These are phyloP conservation scores for Ploceus nigricollis DNA, from an alignment of 2,113 vertebrate species.

Conservation along the genomic window DNA sequence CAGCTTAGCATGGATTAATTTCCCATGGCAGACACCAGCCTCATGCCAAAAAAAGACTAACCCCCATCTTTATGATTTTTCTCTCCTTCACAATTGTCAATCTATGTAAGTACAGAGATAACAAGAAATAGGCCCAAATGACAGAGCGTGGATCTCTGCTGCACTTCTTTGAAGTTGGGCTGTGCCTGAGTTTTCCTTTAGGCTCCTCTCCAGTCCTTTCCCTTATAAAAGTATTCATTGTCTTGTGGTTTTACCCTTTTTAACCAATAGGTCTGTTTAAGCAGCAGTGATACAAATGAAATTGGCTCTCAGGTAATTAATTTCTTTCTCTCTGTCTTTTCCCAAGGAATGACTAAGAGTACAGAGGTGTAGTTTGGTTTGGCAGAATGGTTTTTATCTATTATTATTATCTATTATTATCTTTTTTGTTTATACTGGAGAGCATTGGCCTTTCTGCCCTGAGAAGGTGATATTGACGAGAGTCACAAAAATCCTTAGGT, in stretches of 20 bases:
- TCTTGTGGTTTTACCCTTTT: not conserved
- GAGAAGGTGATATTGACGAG: not conserved
- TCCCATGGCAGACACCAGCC: not conserved
- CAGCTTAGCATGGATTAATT: conserved; percentile 36
- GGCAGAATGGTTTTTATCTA: not conserved
- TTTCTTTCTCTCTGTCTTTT: not conserved
- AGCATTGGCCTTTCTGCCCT: not conserved
- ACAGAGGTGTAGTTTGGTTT: not conserved
- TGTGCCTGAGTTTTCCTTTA: not conserved
- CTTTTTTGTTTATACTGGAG: not conserved
- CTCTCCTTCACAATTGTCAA: not conserved
- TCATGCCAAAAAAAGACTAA: not conserved
- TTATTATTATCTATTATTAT: not conserved
- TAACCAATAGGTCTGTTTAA: not conserved
- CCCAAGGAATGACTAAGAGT: not conserved
- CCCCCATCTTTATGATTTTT: not conserved
- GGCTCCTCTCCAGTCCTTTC: not conserved
- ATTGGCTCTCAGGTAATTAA: not conserved
- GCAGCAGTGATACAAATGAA: not conserved
- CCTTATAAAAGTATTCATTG: not conserved
- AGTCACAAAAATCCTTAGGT: not conserved
- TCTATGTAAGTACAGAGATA: not conserved
- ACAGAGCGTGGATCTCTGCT: not conserved
- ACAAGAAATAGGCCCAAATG: not conserved
- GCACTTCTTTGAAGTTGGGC: not conserved